phyloP scores from a whole-genome alignment of 2,113 vertebrate genomes.

The Zosterops hypoxanthus region DNA sequence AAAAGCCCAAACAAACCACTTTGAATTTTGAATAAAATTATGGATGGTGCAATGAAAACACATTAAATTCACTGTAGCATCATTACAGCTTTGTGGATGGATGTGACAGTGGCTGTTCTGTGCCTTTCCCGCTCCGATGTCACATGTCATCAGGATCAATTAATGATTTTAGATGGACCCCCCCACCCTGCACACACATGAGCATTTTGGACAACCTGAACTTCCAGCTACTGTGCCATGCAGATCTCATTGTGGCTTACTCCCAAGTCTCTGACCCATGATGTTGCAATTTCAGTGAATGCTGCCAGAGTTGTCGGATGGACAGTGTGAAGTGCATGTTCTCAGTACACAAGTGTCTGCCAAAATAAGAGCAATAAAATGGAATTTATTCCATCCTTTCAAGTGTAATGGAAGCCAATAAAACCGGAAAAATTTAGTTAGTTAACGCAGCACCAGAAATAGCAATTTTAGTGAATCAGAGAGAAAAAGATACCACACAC shows the following conservation, averaged over 20 bases:
- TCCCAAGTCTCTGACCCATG: neutral
- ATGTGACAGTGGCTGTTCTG: neutral
- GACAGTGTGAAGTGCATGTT: neutral
- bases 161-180: neutral
- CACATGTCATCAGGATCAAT: neutral
- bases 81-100: neutral
- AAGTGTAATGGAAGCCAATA: neutral
- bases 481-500: neutral
- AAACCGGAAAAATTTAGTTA: neutral
- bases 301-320: neutral
- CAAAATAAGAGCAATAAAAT: neutral
- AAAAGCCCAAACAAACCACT: accelerated
- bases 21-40: neutral
- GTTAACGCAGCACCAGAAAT: neutral
- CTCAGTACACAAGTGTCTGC: neutral
- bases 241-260: neutral
- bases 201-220: neutral
- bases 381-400: neutral
- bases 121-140: neutral
- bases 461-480: neutral
- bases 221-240: neutral
- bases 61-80: neutral
- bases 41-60: neutral
- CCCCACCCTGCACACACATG: too few relatives aligned
- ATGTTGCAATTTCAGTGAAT: neutral